Evolutionary conservation across 2,113 vertebrate species (phyloP), one percentile per base, ranked within the genome.

Genomic region (Channa maculata): DNA sequence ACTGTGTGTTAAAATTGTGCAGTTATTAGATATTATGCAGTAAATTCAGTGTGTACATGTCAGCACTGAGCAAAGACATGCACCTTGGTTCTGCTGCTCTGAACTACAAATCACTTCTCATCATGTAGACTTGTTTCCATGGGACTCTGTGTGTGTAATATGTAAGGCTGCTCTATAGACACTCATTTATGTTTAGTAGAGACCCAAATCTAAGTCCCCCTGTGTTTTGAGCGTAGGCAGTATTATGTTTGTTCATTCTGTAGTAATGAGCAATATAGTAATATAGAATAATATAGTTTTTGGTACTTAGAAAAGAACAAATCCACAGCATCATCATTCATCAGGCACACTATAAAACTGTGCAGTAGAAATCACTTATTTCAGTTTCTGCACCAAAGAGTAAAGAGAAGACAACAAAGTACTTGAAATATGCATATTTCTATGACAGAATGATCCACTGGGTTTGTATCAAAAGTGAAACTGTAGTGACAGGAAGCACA

Each of bases 341-440:
- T 62, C 38, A 57, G 34, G 75, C 39, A 38, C 44, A 61, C 10
- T 0, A n/a, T 55, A 45, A 69, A 43, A 65, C 3, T 14, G 41
- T 71, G 62, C 12, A 33, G 13, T 54, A 71, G 37, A 45, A 54
- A 12, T 39, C 41, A 45, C 53, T 44, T 7, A 34, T 77, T 71
- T 80, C 50, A 70, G 48, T 82, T 75, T 70, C 55, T 63, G 37
- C 79, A 61, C 71, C 88, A 89, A 87, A 88, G 84, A 87, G 44
- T 72, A 58, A 63, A 52, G 66, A 60, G 1, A n/a, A 38, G 5
- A 77, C 5, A 60, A 58, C 8, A 65, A 65, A 78, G 66, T 46
- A 79, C 54, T 59, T 71, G 49, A 81, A 80, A 34, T 57, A 8
- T 41, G 37, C 11, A 37, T 45, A 12, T 66, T 71, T 36, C 39